Conservation (phyloP, 2,797 vertebrate genomes). For the Myoxocephalus aenaeus region DNA sequence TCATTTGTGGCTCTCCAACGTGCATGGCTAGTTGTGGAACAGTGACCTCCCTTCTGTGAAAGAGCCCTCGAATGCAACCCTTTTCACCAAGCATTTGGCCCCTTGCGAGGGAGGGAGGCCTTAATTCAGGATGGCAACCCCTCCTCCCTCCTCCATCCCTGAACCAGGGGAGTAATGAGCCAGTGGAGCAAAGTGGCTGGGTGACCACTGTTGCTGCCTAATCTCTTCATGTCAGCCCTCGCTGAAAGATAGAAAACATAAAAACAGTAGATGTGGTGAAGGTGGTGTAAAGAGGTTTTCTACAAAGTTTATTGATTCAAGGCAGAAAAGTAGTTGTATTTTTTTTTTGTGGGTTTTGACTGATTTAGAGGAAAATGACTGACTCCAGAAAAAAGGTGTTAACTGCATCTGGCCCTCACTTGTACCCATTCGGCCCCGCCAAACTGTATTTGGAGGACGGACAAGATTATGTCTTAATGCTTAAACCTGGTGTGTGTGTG, state of each 20-base stretch:
- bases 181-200: conserved; percentile 54
- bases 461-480: conserved; percentile 23
- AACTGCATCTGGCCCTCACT: conserved; percentile 23
- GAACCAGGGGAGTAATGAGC: conserved; percentile 52
- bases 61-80: conserved; percentile 54
- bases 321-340: not conserved
- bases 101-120: conserved; percentile 49
- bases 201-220: conserved; percentile 49
- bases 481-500: conserved; percentile 18
- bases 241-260: not conserved
- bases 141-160: conserved; percentile 2
- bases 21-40: conserved; percentile 44
- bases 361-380: conserved; percentile 31
- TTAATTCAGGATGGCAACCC: conserved; percentile 68
- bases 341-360: conserved; percentile 15
- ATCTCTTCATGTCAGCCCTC: conserved; percentile 29
- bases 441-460: conserved; percentile 38
- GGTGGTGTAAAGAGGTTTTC: conserved; percentile 12
- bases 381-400: conserved; percentile 25
- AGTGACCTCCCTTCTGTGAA: conserved; percentile 49
- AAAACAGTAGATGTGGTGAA: not conserved
- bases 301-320: conserved; percentile 17
- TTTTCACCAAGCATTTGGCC: conserved; percentile 57
- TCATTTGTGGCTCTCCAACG: conserved; percentile 53
- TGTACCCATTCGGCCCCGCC: not conserved